Base-by-base conservation (phyloP, 2,797 vertebrate genomes). In the Myripristis jacobus region DNA sequence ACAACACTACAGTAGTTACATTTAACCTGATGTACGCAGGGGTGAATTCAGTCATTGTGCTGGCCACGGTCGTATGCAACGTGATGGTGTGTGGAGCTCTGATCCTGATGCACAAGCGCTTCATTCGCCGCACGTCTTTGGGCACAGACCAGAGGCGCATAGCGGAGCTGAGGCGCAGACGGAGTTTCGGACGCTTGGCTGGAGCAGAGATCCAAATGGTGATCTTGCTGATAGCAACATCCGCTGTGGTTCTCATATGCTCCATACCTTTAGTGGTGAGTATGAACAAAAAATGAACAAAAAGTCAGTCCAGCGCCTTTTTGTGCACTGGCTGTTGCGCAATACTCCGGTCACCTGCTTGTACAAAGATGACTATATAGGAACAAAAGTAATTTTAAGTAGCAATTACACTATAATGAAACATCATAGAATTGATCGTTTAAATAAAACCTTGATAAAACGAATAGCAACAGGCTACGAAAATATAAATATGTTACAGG, bases 151-250 rank as follows among this genome's bases (percentile, higher is more conserved):
- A 79, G 75, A 51, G 89, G 71, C 67, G 96, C 66, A 82, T 95
- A 77, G 87, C 93, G 12, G 96, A 96, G 82, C 86, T 96, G 71
- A 88, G 96, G 87, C 94, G 95, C 80, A 94, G 96, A 66, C 85
- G 96, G 51, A 98, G 95, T 74, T 96, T 98, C 89, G 85, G 95
- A 22, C 95, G 96, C 8, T 87, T 98, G 77, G 97, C 96, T 0
- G 97, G 94, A 3, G 97, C 96, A 0, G 98, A 99, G 94, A 97
- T 99, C 91, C 98, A 97, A 88, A 99, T 99, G 98, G 96, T 98
- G 82, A 97, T 98, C 87, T 79, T 99, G 66, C 97, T 99, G 2
- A 97, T 97, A 59, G 96, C 95, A 21, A 99, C 97, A 61, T 98
- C 97, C 1, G 89, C 91, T 34, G 96, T 99, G 77, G 94, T 99